Evolutionary conservation across 2,888 invertebrate genomes (phyloP), one percentile per base, ranked within the genome.

Genomic region (Hemicrepidius hirtus): DNA sequence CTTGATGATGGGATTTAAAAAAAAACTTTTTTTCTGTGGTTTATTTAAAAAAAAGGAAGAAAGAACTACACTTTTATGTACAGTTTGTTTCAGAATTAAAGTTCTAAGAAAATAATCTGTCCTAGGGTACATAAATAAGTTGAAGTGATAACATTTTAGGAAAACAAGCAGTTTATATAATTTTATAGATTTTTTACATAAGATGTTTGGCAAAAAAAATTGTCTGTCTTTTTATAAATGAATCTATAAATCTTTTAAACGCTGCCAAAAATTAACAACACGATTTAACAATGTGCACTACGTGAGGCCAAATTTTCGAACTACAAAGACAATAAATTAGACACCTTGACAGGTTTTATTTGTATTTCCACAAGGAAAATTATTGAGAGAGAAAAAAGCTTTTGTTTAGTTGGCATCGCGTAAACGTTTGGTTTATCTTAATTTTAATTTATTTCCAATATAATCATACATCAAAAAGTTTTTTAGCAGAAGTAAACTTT

Each of bases 271-370:
- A 75, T 70, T 60, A 70, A 21, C 60, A 67, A 74, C 73, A 74
- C 57, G 70, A 46, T 67, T 62, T 57, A 76, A 76, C 76, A 74
- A 76, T 76, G 76, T 65, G 35, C 32, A 69, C 55, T 60, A 75
- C 72, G 76, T 66, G 62, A 28, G 76, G 76, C 76, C 76, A 76
- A 75, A 76, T 76, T 68, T 74, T 68, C 64, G 75, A 72, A 71
- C 70, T 69, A 60, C 70, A 57, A 41, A 37, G 32, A 50, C 37
- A 35, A 73, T 75, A 73, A 75, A 75, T 75, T 60, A 73, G 21
- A 16, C 49, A 44, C 66, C n/a, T 50, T 73, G 75, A 69, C 70
- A 62, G 57, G 32, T 60, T 41, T 49, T 37, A 69, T 63, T 75
- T 73, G n/a, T n/a, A n/a, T n/a, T n/a, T n/a, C n/a, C n/a, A n/a